A percentile compares a stretch with the other conserved stretches of the same genome.
Conservation (phyloP, 2,888 invertebrate genomes). For the Acrobasis consociella region DNA sequence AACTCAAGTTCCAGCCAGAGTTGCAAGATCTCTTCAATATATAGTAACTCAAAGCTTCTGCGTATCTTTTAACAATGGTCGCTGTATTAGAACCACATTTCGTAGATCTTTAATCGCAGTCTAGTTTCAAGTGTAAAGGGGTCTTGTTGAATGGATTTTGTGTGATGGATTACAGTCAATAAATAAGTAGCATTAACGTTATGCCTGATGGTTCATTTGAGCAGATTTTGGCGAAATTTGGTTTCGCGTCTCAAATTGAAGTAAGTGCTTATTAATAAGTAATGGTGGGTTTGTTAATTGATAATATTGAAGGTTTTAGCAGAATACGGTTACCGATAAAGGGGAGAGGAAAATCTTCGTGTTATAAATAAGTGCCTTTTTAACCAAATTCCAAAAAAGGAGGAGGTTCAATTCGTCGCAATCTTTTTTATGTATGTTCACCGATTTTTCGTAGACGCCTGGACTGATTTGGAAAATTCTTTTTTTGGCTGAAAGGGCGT, state of each 20-base stretch:
- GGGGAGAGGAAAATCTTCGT: background rate
- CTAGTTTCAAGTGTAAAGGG: conserved; percentile 11
- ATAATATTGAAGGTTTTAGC: background rate
- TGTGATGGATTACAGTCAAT: conserved; percentile 71
- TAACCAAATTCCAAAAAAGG: no score
- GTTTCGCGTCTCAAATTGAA: conserved; percentile 46
- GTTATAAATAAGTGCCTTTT: no score
- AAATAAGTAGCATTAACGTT: conserved; percentile 69
- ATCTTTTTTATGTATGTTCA: no score
- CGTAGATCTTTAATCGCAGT: conserved; percentile 28
- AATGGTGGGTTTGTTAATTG: conserved; percentile 47
- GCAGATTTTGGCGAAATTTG: conserved; percentile 65
- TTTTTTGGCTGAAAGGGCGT: no score
- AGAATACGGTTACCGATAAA: background rate
- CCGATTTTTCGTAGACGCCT: no score
- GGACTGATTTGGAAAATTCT: no score
- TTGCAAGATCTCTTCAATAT: conserved; percentile 37
- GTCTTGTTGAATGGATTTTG: conserved; percentile 36
- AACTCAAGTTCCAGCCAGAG: conserved; percentile 51
- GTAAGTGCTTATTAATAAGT: conserved; percentile 55
- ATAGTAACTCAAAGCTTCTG: conserved; percentile 34
- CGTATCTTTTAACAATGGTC: conserved; percentile 44
- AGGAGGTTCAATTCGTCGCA: no score
- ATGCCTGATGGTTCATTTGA: conserved; percentile 60
- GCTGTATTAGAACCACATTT: conserved; percentile 33